Conservation (phyloP, 2,797 vertebrate genomes). For the Pitangus sulphuratus region DNA sequence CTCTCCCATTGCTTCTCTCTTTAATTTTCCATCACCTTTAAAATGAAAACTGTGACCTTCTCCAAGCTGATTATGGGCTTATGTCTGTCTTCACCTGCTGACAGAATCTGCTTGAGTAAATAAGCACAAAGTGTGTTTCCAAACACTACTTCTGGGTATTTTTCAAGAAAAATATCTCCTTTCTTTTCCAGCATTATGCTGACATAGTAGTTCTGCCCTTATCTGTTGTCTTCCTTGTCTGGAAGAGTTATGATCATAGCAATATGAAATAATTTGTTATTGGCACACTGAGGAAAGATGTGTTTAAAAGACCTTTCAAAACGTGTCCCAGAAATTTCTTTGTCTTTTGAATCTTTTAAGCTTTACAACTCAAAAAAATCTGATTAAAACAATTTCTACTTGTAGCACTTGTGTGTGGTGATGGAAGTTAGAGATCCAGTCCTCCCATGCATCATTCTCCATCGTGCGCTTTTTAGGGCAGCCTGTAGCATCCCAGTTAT, state of each 20-base stretch:
- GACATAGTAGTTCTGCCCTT: background rate
- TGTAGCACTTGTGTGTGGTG: background rate
- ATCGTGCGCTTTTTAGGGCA: background rate
- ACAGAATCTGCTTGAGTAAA: background rate
- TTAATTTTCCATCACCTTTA: background rate
- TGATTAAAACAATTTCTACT: background rate
- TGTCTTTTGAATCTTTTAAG: background rate
- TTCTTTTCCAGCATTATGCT: background rate
- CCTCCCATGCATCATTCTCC: background rate
- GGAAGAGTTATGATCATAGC: background rate
- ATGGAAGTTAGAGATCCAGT: background rate
- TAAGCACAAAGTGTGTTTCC: background rate
- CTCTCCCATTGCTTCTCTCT: background rate
- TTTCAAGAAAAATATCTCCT: background rate
- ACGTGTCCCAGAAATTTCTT: background rate
- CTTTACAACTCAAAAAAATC: background rate
- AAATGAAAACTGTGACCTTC: background rate
- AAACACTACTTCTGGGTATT: background rate
- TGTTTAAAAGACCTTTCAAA: background rate
- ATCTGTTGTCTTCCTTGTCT: background rate
- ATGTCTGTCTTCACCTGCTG: background rate
- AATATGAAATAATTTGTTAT: background rate
- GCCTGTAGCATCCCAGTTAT: background rate
- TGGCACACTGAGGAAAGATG: background rate
- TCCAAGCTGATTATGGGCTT: background rate